These are phyloP conservation scores for Acronicta aceris DNA, from an alignment of 2,888 invertebrate genomes.

Conservation along the genomic window DNA sequence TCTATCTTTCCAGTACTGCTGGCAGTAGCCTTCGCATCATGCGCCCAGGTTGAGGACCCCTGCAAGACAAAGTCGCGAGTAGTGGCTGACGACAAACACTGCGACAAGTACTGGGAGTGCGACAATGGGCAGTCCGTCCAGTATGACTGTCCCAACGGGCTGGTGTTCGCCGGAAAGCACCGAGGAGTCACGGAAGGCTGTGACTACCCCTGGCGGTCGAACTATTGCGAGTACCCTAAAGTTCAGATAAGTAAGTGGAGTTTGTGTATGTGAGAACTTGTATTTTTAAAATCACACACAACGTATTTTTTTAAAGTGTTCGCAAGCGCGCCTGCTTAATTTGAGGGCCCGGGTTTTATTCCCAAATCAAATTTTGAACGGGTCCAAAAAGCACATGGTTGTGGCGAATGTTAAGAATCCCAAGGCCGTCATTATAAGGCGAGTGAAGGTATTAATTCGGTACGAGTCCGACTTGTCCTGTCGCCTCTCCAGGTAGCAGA, in stretches of 20 bases:
- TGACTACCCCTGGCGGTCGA: conserved; percentile 96
- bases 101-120: conserved; percentile 95
- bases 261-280: too few species aligned
- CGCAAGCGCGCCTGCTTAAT: too few species aligned
- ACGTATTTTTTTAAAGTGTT: too few species aligned
- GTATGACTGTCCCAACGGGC: conserved; percentile 96
- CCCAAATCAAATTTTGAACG: too few species aligned
- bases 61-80: conserved; percentile 94
- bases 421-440: too few species aligned
- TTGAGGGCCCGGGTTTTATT: too few species aligned
- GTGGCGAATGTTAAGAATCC: too few species aligned
- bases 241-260: conserved; percentile 91
- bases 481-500: too few species aligned
- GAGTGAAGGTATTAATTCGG: too few species aligned
- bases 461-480: too few species aligned
- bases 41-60: conserved; percentile 91
- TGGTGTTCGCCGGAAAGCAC: conserved; percentile 96
- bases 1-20: conserved; percentile 70
- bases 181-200: conserved; percentile 96
- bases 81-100: conserved; percentile 94
- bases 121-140: conserved; percentile 94
- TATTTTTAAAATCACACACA: too few species aligned
- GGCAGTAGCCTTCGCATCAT: conserved; percentile 67
- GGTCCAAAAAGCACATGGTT: too few species aligned
- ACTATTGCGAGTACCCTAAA: conserved; percentile 93